Evolutionary conservation across 1,140 invertebrate genomes (phyloP), one percentile per base, ranked within the genome.

Genomic region (Drosophila pseudoobscura): DNA sequence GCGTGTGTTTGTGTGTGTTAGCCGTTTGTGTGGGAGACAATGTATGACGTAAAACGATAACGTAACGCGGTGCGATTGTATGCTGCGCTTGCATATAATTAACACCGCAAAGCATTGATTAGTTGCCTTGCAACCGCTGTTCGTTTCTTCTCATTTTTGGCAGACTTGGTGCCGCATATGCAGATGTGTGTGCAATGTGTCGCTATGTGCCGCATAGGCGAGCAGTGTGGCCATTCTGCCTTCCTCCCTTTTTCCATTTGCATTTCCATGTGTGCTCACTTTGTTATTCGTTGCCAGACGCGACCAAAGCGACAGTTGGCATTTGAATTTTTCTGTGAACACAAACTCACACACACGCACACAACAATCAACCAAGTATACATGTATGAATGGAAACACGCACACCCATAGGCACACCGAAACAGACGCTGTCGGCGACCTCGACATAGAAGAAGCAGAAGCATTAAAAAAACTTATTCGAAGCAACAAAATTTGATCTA

Each of bases 1-100:
- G 46, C 65, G 65, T 62, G 64, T 39, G 58, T 22, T 44, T 50
- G 13, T 71, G 45, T 54, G 44, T 77, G 68, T 65, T 39, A 54
- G 53, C 50, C 57, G 61, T 76, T 45, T 87, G 78, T 74, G 69
- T 88, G 82, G 78, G 82, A 70, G 80, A 61, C 45, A 60, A 46
- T 82, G 82, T 80, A 85, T 85, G 82, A 85, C 82, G 82, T 85
- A 85, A 85, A 85, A 64, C 77, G 51, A 53, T 51, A 79, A 60
- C 73, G 77, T 69, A 65, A 68, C 56, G 58, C 43, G 54, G 45
- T 62, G 62, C 50, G 52, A 49, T 44, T 62, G 50, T 49, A 55
- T 57, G 45, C 45, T 68, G 47, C 31, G 46, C 56, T 57, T 73
- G 60, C 62, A 75, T 87, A 63, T 77, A 65, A 77, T 87, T 87